Conservation (phyloP, 2,797 vertebrate species). For the Hozukius guyotensis region DNA sequence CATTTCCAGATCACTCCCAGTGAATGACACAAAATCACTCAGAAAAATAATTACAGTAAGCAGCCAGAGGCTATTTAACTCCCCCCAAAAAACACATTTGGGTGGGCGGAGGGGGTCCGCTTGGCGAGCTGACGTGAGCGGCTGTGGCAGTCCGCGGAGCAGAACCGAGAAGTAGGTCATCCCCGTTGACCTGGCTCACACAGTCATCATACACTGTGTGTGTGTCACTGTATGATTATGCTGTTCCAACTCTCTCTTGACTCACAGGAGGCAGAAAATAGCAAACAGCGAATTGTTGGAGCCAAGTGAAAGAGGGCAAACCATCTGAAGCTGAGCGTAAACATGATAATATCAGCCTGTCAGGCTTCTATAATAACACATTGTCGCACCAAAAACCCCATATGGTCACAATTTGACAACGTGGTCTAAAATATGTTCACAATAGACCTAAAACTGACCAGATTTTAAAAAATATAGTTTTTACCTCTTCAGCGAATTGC, state of each 20-base stretch:
- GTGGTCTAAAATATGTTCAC: neutral
- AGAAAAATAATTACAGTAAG: constrained; percentile 5
- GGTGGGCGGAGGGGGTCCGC: constrained; percentile 79
- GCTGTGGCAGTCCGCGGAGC: constrained; percentile 87
- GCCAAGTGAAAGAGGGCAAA: constrained; percentile 17
- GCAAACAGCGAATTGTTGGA: constrained; percentile 28
- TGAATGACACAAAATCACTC: constrained; percentile 25
- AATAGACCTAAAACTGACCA: neutral
- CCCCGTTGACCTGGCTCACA: constrained; percentile 88
- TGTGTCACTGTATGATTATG: constrained; percentile 47
- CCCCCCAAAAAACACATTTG: constrained; percentile 71
- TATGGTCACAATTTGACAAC: neutral
- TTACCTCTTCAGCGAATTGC: neutral
- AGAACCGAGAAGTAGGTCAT: constrained; percentile 92
- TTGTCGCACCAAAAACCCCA: neutral
- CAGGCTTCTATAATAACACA: neutral
- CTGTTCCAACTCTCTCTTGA: constrained; percentile 50
- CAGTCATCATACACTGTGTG: constrained; percentile 80
- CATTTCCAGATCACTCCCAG: neutral
- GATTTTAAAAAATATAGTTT: neutral
- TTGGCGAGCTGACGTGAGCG: constrained; percentile 84
- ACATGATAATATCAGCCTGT: constrained; percentile 26
- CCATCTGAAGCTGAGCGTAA: constrained; percentile 34
- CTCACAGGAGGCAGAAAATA: constrained; percentile 43
- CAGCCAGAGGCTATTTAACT: constrained; percentile 42